Percentiles rank a stretch among this genome's conserved stretches.
Conservation (phyloP, 2,797 vertebrate genomes). For the Dipus sagitta region DNA sequence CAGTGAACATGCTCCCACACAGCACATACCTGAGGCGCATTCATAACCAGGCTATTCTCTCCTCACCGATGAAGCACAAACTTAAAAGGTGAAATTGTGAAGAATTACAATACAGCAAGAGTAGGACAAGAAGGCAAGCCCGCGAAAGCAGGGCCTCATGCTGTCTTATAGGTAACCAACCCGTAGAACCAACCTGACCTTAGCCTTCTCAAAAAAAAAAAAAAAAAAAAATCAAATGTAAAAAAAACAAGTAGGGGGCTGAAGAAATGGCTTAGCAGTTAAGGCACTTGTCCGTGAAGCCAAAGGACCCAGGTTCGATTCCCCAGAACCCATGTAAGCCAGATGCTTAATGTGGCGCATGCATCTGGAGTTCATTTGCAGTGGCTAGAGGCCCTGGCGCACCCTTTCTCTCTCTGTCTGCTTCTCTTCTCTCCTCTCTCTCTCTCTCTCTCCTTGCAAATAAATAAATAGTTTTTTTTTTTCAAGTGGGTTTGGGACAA, state of each 20-base stretch:
- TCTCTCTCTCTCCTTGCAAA: no score
- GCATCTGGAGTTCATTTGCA: no score
- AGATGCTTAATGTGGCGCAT: no score
- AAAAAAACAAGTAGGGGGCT: no score
- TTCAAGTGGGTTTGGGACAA: background rate
- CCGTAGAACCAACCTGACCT: background rate
- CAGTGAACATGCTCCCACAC: accelerated
- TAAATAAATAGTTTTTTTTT: no score
- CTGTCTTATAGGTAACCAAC: background rate
- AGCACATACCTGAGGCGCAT: background rate
- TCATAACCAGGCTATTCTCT: background rate
- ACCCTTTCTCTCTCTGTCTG: no score
- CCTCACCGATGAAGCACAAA: background rate
- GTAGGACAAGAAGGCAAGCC: background rate
- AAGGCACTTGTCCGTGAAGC: background rate
- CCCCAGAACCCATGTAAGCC: no score
- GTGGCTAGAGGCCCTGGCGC: no score
- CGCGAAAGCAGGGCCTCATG: background rate
- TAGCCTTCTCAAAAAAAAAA: background rate
- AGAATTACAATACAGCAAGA: background rate
- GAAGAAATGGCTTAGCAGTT: no score
- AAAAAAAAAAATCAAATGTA: background rate
- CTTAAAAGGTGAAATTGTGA: background rate
- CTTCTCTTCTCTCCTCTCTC: no score
- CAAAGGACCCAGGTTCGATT: no score